These are phyloP conservation scores for Liparis tanakae DNA, from an alignment of 2,797 vertebrate species.

Conservation along the genomic window DNA sequence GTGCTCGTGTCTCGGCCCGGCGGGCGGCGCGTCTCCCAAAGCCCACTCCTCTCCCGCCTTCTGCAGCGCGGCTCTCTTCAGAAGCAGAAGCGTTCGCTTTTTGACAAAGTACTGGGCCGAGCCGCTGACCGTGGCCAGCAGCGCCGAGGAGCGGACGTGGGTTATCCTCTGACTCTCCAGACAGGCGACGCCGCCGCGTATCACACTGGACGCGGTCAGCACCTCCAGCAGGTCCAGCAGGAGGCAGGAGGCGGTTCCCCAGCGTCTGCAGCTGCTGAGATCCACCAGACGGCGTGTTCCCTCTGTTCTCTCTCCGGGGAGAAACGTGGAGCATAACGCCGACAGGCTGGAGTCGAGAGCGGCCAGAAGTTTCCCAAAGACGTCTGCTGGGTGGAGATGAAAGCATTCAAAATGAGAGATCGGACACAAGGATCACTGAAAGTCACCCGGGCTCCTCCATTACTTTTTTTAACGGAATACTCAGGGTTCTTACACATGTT, in stretches of 20 bases:
- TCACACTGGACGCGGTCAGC: slow-evolving; percentile 79
- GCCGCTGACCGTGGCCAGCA: slow-evolving; percentile 72
- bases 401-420: neutral
- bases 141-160: slow-evolving; percentile 69
- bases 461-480: too few species aligned
- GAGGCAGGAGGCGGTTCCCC: slow-evolving; percentile 71
- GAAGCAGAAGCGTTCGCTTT: slow-evolving; percentile 84
- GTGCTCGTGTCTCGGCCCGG: neutral
- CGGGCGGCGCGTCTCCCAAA: slow-evolving; percentile 15
- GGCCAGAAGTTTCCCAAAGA: slow-evolving; percentile 78
- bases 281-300: slow-evolving; percentile 1
- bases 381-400: slow-evolving; percentile 68
- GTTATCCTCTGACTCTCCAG: slow-evolving; percentile 80
- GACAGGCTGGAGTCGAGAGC: slow-evolving; percentile 81
- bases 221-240: slow-evolving; percentile 88
- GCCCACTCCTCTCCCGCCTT: slow-evolving; percentile 86
- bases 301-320: slow-evolving; percentile 37
- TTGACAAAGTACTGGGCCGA: slow-evolving; percentile 80
- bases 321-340: slow-evolving; percentile 77
- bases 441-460: neutral
- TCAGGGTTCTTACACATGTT: too few species aligned
- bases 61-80: slow-evolving; percentile 87
- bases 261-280: slow-evolving; percentile 11
- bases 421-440: neutral
- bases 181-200: slow-evolving; percentile 46